Percentiles rank a stretch among this genome's conserved stretches.
These are phyloP conservation scores for Dryomyza anilis DNA, from an alignment of 2,888 invertebrate genomes.

Conservation along the genomic window DNA sequence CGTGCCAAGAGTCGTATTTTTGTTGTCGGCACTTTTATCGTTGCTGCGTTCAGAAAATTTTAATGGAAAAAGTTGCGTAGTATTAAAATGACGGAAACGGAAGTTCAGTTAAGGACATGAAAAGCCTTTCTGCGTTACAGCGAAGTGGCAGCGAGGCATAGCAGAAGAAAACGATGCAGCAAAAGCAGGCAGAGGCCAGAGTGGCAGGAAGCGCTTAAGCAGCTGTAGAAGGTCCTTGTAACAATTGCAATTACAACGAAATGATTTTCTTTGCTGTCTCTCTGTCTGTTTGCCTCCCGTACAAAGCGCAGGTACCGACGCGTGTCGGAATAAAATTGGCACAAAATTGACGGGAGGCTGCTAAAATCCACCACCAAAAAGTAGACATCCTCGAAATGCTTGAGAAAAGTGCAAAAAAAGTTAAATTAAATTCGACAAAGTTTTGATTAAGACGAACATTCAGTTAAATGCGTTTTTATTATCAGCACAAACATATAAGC, in stretches of 20 bases:
- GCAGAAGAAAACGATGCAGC: not conserved
- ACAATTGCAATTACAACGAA: conserved; percentile 24
- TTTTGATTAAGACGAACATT: too few relatives aligned
- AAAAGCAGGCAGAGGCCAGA: not conserved
- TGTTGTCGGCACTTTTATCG: not conserved
- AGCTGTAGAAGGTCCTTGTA: conserved; percentile 3
- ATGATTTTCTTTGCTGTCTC: not conserved
- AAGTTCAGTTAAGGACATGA: conserved; percentile 23
- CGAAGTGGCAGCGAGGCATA: not conserved
- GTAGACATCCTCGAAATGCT: too few relatives aligned
- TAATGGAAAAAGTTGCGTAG: conserved; percentile 24
- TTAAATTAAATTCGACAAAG: too few relatives aligned
- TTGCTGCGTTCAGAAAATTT: not conserved
- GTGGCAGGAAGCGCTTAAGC: not conserved
- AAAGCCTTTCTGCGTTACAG: conserved; percentile 7
- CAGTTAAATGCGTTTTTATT: too few relatives aligned
- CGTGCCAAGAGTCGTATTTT: not conserved
- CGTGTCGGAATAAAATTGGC: conserved; percentile 16
- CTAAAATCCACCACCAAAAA: too few relatives aligned
- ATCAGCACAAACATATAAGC: too few relatives aligned
- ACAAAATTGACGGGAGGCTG: conserved; percentile 11
- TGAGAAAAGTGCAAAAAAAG: too few relatives aligned
- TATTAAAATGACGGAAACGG: conserved; percentile 25
- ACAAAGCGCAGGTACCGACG: conserved; percentile 1
- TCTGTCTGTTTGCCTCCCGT: not conserved